Evolutionary conservation across 2,888 invertebrate species (phyloP), one percentile per base, ranked within the genome.

Genomic region (Hemithea aestivaria): DNA sequence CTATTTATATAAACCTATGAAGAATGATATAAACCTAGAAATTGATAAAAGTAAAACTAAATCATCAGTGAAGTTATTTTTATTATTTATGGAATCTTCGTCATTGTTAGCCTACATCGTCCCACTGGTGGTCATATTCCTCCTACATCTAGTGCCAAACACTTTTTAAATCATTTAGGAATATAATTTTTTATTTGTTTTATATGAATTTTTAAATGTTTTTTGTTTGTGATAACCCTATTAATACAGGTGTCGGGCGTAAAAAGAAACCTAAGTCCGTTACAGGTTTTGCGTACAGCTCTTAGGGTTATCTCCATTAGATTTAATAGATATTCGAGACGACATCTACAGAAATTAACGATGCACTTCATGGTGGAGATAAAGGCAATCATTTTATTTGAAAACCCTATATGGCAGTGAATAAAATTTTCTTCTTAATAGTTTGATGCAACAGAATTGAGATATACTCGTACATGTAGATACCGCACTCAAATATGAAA

Each of bases 271-370:
- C 23, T 27, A 27, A 23, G 28, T 35, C 27, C 26, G 40, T 35
- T 45, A 47, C 47, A 25, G 21, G 47, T 49, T 49, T 23, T 23
- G 8, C 39, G 27, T 22, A 35, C 35, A 41, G 40, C 41, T 36
- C 35, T 24, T 48, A 48, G 36, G 40, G 51, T 25, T 47, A 45
- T 46, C 46, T 47, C 40, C 27, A 51, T 49, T 38, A 44, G 35
- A 48, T 48, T 46, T 40, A 48, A 51, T 47, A 42, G 40, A 34
- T 37, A 49, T 39, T 33, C 34, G 20, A 37, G 10, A 11, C 8
- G 25, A 36, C 35, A 35, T 40, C 16, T 20, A 39, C 41, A 32
- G 35, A 35, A 43, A 12, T 35, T 40, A 43, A 45, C 29, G 40
- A 35, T 10, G 34, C 29, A 28, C 40, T 45, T 39, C 27, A 47